These are phyloP conservation scores for Carterocephalus palaemon DNA, from an alignment of 2,888 invertebrate genomes.

Conservation along the genomic window DNA sequence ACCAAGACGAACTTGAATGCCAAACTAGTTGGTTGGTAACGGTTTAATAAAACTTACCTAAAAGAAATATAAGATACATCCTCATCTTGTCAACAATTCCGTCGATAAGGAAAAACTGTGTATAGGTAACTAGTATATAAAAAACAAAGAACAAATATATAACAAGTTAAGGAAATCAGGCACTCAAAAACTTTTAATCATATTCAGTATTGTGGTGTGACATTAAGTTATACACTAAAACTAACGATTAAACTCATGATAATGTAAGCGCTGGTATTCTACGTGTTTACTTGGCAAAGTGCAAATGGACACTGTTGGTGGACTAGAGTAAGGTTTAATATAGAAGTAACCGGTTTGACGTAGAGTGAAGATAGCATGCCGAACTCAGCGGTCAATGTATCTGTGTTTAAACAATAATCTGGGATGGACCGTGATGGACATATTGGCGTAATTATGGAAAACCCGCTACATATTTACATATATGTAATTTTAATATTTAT, in stretches of 20 bases:
- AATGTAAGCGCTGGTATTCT: slow-evolving; percentile 7
- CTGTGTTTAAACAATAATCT: no score
- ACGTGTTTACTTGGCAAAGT: slow-evolving; percentile 35
- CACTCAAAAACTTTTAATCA: not conserved
- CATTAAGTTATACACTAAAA: slow-evolving; percentile 4
- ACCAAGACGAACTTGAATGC: no score
- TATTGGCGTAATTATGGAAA: no score
- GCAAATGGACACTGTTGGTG: slow-evolving; percentile 40
- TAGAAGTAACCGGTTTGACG: slow-evolving; percentile 43
- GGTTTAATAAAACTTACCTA: slow-evolving; percentile 60
- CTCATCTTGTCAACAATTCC: slow-evolving; percentile 49
- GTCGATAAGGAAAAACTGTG: slow-evolving; percentile 50
- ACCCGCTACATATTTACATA: no score
- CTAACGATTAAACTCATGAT: not conserved
- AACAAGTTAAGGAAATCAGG: no score
- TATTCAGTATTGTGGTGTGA: not conserved
- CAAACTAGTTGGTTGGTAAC: no score
- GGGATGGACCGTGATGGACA: no score
- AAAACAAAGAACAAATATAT: no score
- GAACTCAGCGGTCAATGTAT: slow-evolving; percentile 4
- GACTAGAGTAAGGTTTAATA: slow-evolving; percentile 34
- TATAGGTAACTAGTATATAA: no score
- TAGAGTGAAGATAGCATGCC: slow-evolving; percentile 31
- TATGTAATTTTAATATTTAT: no score
- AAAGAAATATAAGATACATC: slow-evolving; percentile 53